Conservation (phyloP, 2,888 invertebrate species). For the Idaea straminata region DNA sequence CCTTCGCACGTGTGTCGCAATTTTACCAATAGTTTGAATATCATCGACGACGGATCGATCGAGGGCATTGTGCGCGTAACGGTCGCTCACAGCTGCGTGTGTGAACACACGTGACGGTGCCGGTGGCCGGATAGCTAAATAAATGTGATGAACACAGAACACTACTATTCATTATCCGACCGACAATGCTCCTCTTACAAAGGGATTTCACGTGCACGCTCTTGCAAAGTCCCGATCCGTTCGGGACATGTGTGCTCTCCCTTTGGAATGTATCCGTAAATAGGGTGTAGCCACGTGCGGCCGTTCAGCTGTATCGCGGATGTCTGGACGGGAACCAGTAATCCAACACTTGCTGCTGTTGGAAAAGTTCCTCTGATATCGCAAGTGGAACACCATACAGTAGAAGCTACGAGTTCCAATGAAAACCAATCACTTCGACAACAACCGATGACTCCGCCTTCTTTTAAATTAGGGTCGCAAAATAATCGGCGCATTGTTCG, state of each 20-base stretch:
- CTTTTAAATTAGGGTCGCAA: conserved; percentile 45
- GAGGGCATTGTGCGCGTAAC: conserved; percentile 80
- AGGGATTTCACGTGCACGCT: conserved; percentile 78
- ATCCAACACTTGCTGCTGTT: conserved; percentile 71
- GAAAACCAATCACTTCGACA: neutral
- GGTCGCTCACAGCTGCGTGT: conserved; percentile 77
- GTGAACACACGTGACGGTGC: conserved; percentile 72
- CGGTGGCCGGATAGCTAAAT: conserved; percentile 79
- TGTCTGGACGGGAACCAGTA: conserved; percentile 76
- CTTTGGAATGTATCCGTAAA: conserved; percentile 77
- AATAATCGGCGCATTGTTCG: conserved; percentile 61
- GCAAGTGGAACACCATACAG: conserved; percentile 41
- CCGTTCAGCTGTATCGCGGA: conserved; percentile 77
- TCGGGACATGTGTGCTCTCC: conserved; percentile 79
- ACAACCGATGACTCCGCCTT: conserved; percentile 10
- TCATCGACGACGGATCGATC: conserved; percentile 74
- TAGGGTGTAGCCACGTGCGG: conserved; percentile 80
- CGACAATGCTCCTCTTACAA: conserved; percentile 77
- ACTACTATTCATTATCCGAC: conserved; percentile 74
- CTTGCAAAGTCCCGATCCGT: conserved; percentile 77
- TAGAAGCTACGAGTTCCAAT: neutral
- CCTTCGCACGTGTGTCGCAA: conserved; percentile 68
- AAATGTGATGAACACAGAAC: conserved; percentile 68
- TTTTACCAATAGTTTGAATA: conserved; percentile 73
- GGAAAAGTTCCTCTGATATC: conserved; percentile 34